Evolutionary conservation across 2,888 invertebrate genomes (phyloP), one percentile per base, ranked within the genome.

Genomic region (Euspilapteryx auroguttella): DNA sequence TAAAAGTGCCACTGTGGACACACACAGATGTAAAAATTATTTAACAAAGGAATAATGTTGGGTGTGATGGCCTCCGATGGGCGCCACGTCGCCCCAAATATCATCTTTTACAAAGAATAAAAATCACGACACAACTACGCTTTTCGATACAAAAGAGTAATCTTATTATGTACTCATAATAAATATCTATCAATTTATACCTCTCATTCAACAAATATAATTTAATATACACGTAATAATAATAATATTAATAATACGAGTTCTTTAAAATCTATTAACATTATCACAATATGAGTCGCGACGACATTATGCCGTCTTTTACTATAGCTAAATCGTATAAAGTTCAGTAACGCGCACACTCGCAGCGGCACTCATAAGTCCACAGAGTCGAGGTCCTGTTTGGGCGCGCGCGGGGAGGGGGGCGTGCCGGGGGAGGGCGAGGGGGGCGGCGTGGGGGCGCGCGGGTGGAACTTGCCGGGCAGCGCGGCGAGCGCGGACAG

Each of bases 301-400:
- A 56, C 53, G 54, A 49, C 53, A 54, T 45, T 52, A 48, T 53
- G 53, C 55, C 55, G 55, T 54, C 55, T 49, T 42, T 46, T 47
- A 39, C 46, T 42, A 45, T 49, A 49, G 44, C 42, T 47, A 48
- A 40, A n/a, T n/a, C n/a, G n/a, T n/a, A n/a, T n/a, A n/a, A n/a
- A n/a, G n/a, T n/a, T n/a, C n/a, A n/a, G n/a, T n/a, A n/a, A n/a
- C n/a, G n/a, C n/a, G n/a, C n/a, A n/a, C n/a, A n/a, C n/a, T n/a
- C n/a, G 5, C 17, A 9, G 4, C 25, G 21, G 29, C 32, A 37
- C 48, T 65, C 79, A 86, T 55, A 86, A 78, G 71, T 86, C 85
- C 41, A 85, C 83, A 26, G 86, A 85, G 58, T 85, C 86, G 49
- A 86, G 76, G 64, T 85, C 84, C 68, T 86, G 86, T 44, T 81